Base-by-base conservation (phyloP, 2,797 vertebrate genomes). In the Eulemur rubriventer region DNA sequence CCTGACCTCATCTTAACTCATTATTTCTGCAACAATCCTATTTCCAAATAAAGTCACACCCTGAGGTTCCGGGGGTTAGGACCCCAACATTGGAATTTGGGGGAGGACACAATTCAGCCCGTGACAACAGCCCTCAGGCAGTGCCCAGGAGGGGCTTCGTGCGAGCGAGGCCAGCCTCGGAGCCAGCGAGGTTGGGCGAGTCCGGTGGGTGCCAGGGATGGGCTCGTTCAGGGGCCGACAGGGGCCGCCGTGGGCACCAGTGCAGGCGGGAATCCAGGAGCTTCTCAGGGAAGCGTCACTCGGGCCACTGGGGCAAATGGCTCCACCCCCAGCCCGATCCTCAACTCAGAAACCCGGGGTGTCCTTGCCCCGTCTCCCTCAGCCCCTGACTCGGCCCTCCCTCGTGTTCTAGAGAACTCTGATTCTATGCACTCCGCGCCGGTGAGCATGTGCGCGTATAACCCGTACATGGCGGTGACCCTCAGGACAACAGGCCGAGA, bases 401-500 rank as follows among this genome's bases (percentile, higher is more conserved):
- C 20, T 28, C 4, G 22, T 18, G 18, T 14, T 33, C 43, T 57
- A 8, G 7, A 24, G 41, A 61, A 13, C 33, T 57, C 86, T 7
- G 16, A 30, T 12, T 16, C 86, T 33, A 0, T 26, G 73, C 67
- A 2, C 18, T 4, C 11, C 18, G 22, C 73, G 9, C 30, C 3
- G 6, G 73, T 1, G 43, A 52, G 50, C 4, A 30, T 0, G 50
- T 2, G 0, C 22, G 0, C 1, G 1, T 6, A 5, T 6, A 2
- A n/a, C 2, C 8, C 1, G n/a, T 46, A 30, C 13, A 16, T 2
- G 22, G 30, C 41, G 11, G 4, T 0, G 12, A 24, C 50, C 26
- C n/a, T 14, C 7, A 0, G 67, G 82, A 22, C 11, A 12, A n/a
- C 2, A 18, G 11, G 33, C 38, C 0, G 0, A 22, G 70, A n/a